phyloP scores from a whole-genome alignment of 2,888 invertebrate species.

The Sipunculus nudus region DNA sequence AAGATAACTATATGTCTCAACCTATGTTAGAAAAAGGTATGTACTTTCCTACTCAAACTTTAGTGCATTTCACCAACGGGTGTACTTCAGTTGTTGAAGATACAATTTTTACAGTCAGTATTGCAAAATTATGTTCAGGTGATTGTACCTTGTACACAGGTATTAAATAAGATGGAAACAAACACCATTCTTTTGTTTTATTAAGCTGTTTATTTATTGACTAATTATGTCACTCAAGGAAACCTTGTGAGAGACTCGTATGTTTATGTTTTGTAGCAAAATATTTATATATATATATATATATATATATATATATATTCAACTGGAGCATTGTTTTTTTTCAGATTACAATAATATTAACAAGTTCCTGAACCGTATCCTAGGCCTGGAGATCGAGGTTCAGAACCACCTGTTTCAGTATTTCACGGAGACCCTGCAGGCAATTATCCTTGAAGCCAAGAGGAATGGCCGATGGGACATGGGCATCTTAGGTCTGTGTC shows the following conservation, averaged over 20 bases:
- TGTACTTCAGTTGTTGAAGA: background rate
- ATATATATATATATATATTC: background rate
- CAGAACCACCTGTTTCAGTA: slow-evolving; percentile 98
- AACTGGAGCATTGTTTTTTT: slow-evolving; percentile 76
- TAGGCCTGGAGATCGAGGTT: slow-evolving; percentile 96
- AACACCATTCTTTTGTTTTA: too few species aligned
- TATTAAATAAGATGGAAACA: too few species aligned
- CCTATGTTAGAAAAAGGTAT: slow-evolving; percentile 62
- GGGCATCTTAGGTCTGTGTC: slow-evolving; percentile 76
- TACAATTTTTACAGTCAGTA: too few species aligned
- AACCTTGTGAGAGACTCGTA: too few species aligned
- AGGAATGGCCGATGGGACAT: slow-evolving; percentile 95
- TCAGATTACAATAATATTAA: slow-evolving; percentile 94
- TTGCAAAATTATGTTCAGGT: too few species aligned
- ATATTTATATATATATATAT: background rate
- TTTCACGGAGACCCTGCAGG: slow-evolving; percentile 93
- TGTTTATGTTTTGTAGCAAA: too few species aligned
- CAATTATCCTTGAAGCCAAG: slow-evolving; percentile 91
- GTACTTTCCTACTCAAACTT: background rate
- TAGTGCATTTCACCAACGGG: background rate
- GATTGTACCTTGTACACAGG: too few species aligned
- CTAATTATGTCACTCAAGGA: too few species aligned
- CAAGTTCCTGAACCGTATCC: slow-evolving; percentile 94
- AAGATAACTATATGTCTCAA: slow-evolving; percentile 75
- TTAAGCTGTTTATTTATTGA: too few species aligned